Evolutionary conservation across 2,888 invertebrate genomes (phyloP), one percentile per base, ranked within the genome.

Genomic region (Leptopterna dolabrata): DNA sequence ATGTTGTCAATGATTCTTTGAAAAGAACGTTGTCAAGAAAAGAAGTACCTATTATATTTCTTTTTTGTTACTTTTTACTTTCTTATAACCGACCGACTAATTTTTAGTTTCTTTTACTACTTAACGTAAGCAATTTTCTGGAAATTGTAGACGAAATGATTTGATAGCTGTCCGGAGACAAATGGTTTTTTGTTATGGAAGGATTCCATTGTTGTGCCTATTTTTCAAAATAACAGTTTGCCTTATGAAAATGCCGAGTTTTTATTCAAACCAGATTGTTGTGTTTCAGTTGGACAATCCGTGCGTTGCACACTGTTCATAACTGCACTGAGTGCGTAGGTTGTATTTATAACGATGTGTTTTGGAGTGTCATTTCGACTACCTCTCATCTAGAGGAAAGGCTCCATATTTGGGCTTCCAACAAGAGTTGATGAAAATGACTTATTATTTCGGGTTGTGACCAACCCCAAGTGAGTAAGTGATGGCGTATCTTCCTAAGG

Each of bases 191-290:
- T 76, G 76, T 76, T 76, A 76, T 41, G 36, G 29, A 41, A 14
- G 41, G 36, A 76, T 76, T 76, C 76, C 19, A 71, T 84, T 84
- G 70, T 84, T 84, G 84, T 84, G 84, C 84, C 84, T 84, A 84
- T 71, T 84, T 84, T 84, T 71, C 84, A 71, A 82, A 84, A 84
- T 84, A 84, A 71, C 84, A 84, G 71, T 84, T 71, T 84, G 84
- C 84, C 84, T 84, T 84, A 63, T 63, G 82, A 82, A 16, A 51
- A 51, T n/a, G 16, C n/a, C n/a, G n/a, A n/a, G 36, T 80, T 36
- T n/a, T 76, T 36, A 11, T 76, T 76, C 19, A 41, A 1, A n/a
- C 36, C n/a, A 0, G 36, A 76, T 76, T 16, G 11, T 36, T 41
- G 6, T 13, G 16, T 4, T 16, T 14, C 16, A 16, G 45, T 16